Conservation (phyloP, 92 coral and sea anemone species). For the Desmophyllum pertusum region DNA sequence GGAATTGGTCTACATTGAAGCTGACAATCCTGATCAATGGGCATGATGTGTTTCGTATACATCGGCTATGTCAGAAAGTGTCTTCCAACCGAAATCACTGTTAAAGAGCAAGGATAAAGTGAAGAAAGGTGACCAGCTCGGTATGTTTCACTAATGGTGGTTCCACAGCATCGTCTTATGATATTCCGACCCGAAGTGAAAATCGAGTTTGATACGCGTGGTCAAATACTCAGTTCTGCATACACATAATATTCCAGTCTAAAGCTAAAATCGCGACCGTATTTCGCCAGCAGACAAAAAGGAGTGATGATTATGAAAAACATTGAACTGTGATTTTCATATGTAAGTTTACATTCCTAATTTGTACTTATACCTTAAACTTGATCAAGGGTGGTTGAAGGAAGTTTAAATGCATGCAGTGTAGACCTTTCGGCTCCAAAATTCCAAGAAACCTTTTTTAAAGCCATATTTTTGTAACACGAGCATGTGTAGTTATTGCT, state of each 20-base stretch:
- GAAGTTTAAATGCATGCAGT: neutral
- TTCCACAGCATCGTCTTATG: conserved; percentile 68
- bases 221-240: conserved; percentile 56
- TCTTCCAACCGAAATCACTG: conserved; percentile 64
- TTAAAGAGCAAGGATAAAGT: conserved; percentile 46
- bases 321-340: conserved; percentile 16
- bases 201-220: conserved; percentile 52
- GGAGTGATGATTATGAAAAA: conserved; percentile 4
- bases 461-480: no score
- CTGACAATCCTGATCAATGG: conserved; percentile 68
- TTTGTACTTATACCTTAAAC: neutral
- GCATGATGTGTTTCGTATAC: conserved; percentile 63
- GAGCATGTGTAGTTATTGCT: no score
- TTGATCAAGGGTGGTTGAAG: no score
- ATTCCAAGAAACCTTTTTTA: no score
- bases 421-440: neutral
- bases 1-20: conserved; percentile 54
- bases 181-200: conserved; percentile 64
- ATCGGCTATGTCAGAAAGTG: conserved; percentile 71
- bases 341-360: neutral
- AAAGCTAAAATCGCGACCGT: conserved; percentile 53
- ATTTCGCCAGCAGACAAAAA: conserved; percentile 21
- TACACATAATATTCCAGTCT: conserved; percentile 51
- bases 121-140: conserved; percentile 73
- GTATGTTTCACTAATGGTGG: conserved; percentile 77